Evolutionary conservation across 23 tunicate species (phyloP).

Genomic region (Pegea sp.): DNA sequence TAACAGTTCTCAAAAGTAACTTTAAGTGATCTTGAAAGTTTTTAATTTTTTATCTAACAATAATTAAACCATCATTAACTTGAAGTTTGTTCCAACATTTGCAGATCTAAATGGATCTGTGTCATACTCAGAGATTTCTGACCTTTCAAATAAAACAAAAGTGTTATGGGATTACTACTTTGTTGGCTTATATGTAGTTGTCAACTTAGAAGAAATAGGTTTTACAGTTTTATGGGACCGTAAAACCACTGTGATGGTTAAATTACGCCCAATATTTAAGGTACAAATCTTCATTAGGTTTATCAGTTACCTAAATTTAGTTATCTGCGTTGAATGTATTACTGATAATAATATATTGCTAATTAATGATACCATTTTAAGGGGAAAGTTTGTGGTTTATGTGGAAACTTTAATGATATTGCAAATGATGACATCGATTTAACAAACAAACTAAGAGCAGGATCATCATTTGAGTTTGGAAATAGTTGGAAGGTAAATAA

Average conservation of each 20-base stretch:
- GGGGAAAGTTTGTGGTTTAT: slow-evolving; percentile 52
- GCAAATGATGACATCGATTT: slow-evolving; percentile 28
- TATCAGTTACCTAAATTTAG: not conserved
- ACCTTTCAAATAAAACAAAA: slow-evolving; percentile 9
- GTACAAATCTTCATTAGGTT: slow-evolving; percentile 1
- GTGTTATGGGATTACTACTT: slow-evolving; percentile 33
- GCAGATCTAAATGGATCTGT: not conserved
- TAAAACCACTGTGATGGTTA: slow-evolving; percentile 26
- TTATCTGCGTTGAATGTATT: no score
- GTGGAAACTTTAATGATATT: slow-evolving; percentile 51
- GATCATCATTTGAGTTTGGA: slow-evolving; percentile 34
- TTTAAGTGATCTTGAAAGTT: no score
- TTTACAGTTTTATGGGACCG: slow-evolving; percentile 39
- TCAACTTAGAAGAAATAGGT: slow-evolving; percentile 16
- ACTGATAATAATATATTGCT: no score
- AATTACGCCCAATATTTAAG: slow-evolving; percentile 32
- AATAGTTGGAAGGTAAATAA: slow-evolving; percentile 59
- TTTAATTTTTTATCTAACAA: no score
- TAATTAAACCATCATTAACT: no score
- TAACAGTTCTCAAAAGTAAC: no score
- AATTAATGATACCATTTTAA: no score
- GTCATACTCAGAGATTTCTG: not conserved
- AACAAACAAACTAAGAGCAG: slow-evolving; percentile 24
- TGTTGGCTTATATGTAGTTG: slow-evolving; percentile 18
- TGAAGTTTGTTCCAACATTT: no score